Evolutionary conservation across 2,888 invertebrate genomes (phyloP).

Genomic region (Disparrhopalites patrizii): DNA sequence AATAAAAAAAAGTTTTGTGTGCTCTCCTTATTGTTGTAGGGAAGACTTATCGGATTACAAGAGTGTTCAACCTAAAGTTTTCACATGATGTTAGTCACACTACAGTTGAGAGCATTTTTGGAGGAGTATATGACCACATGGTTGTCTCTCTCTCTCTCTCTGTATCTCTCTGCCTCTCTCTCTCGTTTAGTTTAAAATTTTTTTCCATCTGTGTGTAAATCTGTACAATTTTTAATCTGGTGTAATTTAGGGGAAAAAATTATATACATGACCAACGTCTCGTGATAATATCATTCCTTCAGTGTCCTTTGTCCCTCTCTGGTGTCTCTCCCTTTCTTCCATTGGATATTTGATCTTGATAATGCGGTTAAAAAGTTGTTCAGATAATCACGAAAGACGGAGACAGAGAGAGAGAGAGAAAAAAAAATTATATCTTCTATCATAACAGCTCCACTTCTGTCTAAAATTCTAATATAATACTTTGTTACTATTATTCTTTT

Average conservation of each 20-base stretch:
- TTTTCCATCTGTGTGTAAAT: too few relatives aligned
- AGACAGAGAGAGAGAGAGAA: too few relatives aligned
- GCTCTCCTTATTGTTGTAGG: conserved; percentile 3
- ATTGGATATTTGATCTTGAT: conserved; percentile 20
- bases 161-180: too few relatives aligned
- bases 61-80: conserved; percentile 12
- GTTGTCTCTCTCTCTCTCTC: background rate
- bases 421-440: too few relatives aligned
- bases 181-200: too few relatives aligned
- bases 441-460: conserved; percentile 7
- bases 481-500: too few relatives aligned
- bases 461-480: background rate
- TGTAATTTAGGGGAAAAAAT: conserved; percentile 20
- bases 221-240: conserved; percentile 15
- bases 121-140: background rate
- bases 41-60: conserved; percentile 23
- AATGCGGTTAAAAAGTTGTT: conserved; percentile 6
- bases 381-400: background rate
- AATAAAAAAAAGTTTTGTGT: background rate
- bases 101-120: background rate
- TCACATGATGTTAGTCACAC: conserved; percentile 15
- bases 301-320: background rate
- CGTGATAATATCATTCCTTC: too few relatives aligned
- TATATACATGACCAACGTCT: too few relatives aligned
- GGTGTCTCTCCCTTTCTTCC: background rate